phyloP scores from a whole-genome alignment of 2,888 invertebrate species.

The Perithous albicinctus region DNA sequence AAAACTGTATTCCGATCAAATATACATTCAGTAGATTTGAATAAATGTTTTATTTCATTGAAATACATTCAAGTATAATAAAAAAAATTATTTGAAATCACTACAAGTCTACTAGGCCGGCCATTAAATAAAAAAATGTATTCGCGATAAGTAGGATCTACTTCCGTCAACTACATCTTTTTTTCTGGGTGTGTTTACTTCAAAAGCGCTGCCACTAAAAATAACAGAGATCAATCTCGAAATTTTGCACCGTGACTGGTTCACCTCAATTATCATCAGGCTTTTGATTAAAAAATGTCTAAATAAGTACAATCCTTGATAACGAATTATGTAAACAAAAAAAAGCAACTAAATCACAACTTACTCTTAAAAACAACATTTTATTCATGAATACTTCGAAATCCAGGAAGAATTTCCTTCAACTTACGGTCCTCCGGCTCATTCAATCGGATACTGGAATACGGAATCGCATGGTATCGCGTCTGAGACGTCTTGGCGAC shows the following conservation, averaged over 20 bases:
- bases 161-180: background rate
- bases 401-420: background rate
- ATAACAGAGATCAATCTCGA: too few species aligned
- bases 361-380: background rate
- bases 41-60: background rate
- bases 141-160: background rate
- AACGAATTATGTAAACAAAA: too few species aligned
- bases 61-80: background rate
- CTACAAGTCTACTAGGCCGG: background rate
- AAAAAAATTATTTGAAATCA: background rate
- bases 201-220: too few species aligned
- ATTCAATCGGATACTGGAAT: conserved; percentile 13
- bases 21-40: background rate
- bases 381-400: background rate
- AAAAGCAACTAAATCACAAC: too few species aligned
- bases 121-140: background rate
- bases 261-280: too few species aligned
- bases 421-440: background rate
- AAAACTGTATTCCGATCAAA: background rate
- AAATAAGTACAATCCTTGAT: too few species aligned
- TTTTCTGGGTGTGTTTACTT: background rate
- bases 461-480: background rate
- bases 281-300: too few species aligned
- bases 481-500: background rate
- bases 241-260: too few species aligned